Evolutionary conservation across 2,888 invertebrate genomes (phyloP).

Genomic region (Furcula furcula): DNA sequence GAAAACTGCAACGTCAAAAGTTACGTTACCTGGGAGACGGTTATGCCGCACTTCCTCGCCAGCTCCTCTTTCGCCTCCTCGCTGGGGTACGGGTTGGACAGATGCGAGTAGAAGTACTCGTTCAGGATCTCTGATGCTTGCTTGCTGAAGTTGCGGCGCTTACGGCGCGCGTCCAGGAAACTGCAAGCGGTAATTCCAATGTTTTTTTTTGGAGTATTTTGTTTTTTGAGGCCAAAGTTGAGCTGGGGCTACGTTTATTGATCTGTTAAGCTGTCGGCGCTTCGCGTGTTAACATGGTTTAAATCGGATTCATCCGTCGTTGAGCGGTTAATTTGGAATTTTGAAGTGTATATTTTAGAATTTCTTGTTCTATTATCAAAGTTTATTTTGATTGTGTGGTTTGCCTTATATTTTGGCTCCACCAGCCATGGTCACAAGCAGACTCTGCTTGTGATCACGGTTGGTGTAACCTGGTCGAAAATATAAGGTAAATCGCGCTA

Average conservation of each 20-base stretch:
- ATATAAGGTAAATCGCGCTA: too few relatives aligned
- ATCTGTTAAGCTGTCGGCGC: too few relatives aligned
- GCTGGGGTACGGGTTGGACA: slow-evolving; percentile 99
- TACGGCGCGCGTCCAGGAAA: slow-evolving; percentile 90
- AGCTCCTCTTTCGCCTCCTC: slow-evolving; percentile 99
- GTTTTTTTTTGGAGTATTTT: slow-evolving; percentile 4
- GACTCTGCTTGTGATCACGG: too few relatives aligned
- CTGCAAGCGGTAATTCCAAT: slow-evolving; percentile 60
- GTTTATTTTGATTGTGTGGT: too few relatives aligned
- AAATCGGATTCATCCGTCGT: too few relatives aligned
- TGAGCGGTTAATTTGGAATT: too few relatives aligned
- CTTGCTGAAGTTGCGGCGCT: slow-evolving; percentile 99
- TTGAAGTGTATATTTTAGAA: too few relatives aligned
- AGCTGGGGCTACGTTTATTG: slow-evolving; percentile 45
- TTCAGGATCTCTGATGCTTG: slow-evolving; percentile 99
- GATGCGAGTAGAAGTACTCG: slow-evolving; percentile 99
- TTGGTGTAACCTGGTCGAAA: too few relatives aligned
- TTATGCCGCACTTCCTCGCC: slow-evolving; percentile 99
- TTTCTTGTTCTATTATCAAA: too few relatives aligned
- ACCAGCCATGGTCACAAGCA: too few relatives aligned
- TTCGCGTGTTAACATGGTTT: too few relatives aligned
- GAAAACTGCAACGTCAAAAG: slow-evolving; percentile 62
- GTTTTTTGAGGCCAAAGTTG: slow-evolving; percentile 50
- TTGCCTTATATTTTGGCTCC: too few relatives aligned
- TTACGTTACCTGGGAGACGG: slow-evolving; percentile 91